Conservation (phyloP, 2,888 invertebrate genomes). For the Gastracanthus pulcherrimus region DNA sequence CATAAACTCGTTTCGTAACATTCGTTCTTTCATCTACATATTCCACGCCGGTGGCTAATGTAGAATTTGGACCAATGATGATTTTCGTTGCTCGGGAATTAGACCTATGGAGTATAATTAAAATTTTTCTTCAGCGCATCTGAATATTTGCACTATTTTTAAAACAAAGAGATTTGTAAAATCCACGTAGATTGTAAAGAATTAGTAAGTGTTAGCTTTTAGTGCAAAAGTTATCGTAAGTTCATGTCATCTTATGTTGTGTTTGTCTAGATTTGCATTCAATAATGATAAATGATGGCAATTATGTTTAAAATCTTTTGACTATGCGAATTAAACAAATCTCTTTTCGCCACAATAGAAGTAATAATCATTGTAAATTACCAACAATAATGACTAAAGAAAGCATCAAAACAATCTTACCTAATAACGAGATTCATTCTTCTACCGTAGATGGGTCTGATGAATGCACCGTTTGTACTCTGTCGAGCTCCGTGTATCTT, state of each 20-base stretch:
- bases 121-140: not conserved
- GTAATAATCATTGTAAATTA: no score
- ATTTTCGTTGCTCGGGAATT: conserved; percentile 78
- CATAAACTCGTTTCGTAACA: conserved; percentile 76
- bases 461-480: conserved; percentile 82
- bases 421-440: conserved; percentile 59
- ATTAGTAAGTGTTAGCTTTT: no score
- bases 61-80: conserved; percentile 76
- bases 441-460: conserved; percentile 81
- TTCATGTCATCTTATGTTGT: no score
- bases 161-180: no score
- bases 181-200: no score
- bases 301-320: no score
- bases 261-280: no score
- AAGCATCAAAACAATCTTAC: not conserved
- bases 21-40: conserved; percentile 58
- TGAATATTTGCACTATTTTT: no score
- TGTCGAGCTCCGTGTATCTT: conserved; percentile 80
- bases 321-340: no score
- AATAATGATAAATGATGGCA: no score
- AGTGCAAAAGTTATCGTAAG: no score
- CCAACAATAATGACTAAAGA: not conserved
- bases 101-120: conserved; percentile 66
- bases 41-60: conserved; percentile 74
- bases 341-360: no score